phyloP scores from a whole-genome alignment of 2,797 vertebrate species.

The Chrysocyon brachyurus region DNA sequence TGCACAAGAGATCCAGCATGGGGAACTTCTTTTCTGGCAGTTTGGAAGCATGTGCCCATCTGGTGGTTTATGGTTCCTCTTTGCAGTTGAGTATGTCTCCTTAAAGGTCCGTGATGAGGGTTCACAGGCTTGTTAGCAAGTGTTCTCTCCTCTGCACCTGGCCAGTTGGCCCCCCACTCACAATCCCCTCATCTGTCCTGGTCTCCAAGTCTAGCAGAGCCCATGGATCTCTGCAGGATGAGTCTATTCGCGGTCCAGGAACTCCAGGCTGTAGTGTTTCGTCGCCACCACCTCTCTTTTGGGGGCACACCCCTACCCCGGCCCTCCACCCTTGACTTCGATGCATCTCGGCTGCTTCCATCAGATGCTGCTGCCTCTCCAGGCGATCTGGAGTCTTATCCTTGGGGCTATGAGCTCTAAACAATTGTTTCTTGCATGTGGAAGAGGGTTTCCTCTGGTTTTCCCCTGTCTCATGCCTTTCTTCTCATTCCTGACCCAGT shows the following conservation, averaged over 20 bases:
- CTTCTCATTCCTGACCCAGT: neutral
- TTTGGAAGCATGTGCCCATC: neutral
- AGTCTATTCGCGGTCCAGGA: neutral
- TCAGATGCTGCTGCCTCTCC: neutral
- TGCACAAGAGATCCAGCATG: neutral
- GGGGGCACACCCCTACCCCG: too few relatives aligned
- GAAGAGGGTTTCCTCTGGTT: neutral
- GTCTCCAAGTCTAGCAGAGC: neutral
- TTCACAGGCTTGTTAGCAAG: neutral
- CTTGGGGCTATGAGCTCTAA: neutral
- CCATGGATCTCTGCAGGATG: fast-evolving
- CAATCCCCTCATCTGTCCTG: neutral
- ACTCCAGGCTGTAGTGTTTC: neutral
- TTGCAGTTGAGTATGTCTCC: neutral
- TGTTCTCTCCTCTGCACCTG: neutral
- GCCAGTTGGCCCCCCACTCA: neutral
- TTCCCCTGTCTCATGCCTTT: neutral
- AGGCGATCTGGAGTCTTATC: neutral
- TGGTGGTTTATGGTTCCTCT: neutral
- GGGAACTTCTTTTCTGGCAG: neutral
- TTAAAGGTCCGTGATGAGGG: neutral
- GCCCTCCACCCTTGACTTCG: neutral
- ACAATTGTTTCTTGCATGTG: neutral
- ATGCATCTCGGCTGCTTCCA: neutral
- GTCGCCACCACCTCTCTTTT: neutral